Conservation (phyloP, 2,888 invertebrate genomes). For the Drosophila prostipennis region DNA sequence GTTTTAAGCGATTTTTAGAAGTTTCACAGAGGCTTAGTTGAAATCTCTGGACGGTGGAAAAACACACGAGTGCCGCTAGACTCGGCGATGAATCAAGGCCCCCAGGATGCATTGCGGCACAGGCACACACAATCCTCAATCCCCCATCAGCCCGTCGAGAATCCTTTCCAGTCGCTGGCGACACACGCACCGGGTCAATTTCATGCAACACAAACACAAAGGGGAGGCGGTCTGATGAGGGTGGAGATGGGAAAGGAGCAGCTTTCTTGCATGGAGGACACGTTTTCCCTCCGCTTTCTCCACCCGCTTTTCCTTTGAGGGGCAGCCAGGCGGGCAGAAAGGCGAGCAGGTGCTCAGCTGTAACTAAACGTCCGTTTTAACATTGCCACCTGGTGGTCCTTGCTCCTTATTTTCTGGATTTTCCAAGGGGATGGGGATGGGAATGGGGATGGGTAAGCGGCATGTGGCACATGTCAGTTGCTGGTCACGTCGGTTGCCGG, state of each 20-base stretch:
- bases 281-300: constrained; percentile 51
- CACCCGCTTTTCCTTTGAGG: constrained; percentile 38
- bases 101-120: constrained; percentile 20
- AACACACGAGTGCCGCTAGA: constrained; percentile 1
- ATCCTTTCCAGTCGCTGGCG: constrained; percentile 30
- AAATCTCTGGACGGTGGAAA: constrained; percentile 9
- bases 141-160: constrained; percentile 25
- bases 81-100: constrained; percentile 31
- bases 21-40: neutral
- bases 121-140: neutral
- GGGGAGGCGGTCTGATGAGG: neutral
- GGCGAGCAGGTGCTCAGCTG: constrained; percentile 72
- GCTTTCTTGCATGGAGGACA: constrained; percentile 62
- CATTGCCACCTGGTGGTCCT: constrained; percentile 53
- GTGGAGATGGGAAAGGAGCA: neutral
- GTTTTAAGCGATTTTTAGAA: neutral
- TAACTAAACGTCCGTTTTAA: constrained; percentile 76
- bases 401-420: neutral
- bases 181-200: constrained; percentile 74
- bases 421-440: constrained; percentile 15
- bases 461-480: constrained; percentile 54
- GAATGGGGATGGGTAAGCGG: constrained; percentile 19
- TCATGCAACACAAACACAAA: constrained; percentile 64
- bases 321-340: constrained; percentile 59
- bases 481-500: constrained; percentile 65